Conservation (phyloP, 2,888 invertebrate genomes). For the Cheilosia pagana region DNA sequence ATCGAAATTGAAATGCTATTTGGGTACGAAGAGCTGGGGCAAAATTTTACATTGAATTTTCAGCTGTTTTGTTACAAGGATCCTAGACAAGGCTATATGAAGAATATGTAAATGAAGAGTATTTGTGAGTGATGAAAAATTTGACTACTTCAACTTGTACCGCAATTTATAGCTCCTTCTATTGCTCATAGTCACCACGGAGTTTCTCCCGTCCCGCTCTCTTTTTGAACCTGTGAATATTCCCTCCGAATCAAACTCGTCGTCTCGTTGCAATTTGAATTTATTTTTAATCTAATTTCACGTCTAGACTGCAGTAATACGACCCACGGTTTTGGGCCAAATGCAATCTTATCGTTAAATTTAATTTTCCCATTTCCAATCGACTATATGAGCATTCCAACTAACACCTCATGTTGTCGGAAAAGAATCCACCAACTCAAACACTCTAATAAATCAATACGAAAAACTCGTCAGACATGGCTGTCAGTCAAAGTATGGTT, state of each 20-base stretch:
- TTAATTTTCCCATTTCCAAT: slow-evolving; percentile 22
- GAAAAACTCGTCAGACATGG: slow-evolving; percentile 36
- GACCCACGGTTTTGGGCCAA: background rate
- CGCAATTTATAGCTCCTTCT: too few species aligned
- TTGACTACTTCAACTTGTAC: too few species aligned
- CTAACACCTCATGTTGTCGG: background rate
- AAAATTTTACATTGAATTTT: too few species aligned
- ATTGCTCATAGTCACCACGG: too few species aligned
- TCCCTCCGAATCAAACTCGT: background rate
- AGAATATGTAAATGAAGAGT: too few species aligned
- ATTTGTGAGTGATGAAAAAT: too few species aligned
- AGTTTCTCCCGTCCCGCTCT: too few species aligned
- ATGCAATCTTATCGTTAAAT: slow-evolving; percentile 36
- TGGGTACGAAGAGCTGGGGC: too few species aligned
- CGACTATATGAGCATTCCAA: background rate
- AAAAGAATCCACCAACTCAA: slow-evolving; percentile 20
- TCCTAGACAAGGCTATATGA: too few species aligned
- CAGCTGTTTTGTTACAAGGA: too few species aligned
- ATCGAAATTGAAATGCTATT: too few species aligned
- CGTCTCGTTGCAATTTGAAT: background rate
- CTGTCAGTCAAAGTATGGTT: slow-evolving; percentile 59
- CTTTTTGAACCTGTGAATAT: background rate
- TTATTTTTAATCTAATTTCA: slow-evolving; percentile 41
- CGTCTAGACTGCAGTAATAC: slow-evolving; percentile 64
- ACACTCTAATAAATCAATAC: slow-evolving; percentile 40